Percentiles rank a stretch among this genome's conserved stretches.
These are phyloP conservation scores for Neoniphon sammara DNA, from an alignment of 2,797 vertebrate species.

Conservation along the genomic window DNA sequence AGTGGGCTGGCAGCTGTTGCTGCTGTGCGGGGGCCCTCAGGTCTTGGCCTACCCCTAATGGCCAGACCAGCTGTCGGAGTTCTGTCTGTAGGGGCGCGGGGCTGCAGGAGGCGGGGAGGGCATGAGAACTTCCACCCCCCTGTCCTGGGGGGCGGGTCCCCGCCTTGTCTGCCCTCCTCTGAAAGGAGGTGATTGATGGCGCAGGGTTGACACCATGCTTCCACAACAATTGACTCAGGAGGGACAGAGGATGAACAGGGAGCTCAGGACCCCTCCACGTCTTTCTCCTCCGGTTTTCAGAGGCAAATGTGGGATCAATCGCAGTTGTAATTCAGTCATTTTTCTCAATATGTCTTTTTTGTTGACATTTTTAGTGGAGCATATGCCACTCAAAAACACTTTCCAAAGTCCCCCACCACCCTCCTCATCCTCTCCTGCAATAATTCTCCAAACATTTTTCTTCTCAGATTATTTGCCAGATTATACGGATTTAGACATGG, in stretches of 20 bases:
- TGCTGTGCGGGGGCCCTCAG: conserved; percentile 82
- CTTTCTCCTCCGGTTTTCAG: conserved; percentile 82
- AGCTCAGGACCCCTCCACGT: conserved; percentile 78
- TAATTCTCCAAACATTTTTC: conserved; percentile 26
- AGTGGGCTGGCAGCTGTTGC: conserved; percentile 87
- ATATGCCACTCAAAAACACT: conserved; percentile 78
- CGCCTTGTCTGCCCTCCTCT: conserved; percentile 85
- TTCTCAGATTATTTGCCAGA: conserved; percentile 69
- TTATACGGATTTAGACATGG: conserved; percentile 70
- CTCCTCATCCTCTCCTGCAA: conserved; percentile 25
- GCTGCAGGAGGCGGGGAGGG: conserved; percentile 85
- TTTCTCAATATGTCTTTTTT: conserved; percentile 85
- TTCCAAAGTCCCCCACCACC: conserved; percentile 59
- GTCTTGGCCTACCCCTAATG: conserved; percentile 84
- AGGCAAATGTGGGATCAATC: conserved; percentile 84
- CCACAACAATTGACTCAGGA: conserved; percentile 86
- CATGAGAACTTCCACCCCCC: conserved; percentile 89
- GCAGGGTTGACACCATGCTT: conserved; percentile 85
- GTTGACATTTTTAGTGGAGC: conserved; percentile 78
- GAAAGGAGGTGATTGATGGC: conserved; percentile 88
- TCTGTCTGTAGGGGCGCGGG: conserved; percentile 83
- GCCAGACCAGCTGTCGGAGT: conserved; percentile 88
- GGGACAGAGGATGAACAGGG: conserved; percentile 82
- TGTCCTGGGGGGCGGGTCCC: conserved; percentile 84
- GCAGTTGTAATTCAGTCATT: conserved; percentile 85